Base-by-base conservation (phyloP, 2,113 vertebrate species). In the Anguilla rostrata region DNA sequence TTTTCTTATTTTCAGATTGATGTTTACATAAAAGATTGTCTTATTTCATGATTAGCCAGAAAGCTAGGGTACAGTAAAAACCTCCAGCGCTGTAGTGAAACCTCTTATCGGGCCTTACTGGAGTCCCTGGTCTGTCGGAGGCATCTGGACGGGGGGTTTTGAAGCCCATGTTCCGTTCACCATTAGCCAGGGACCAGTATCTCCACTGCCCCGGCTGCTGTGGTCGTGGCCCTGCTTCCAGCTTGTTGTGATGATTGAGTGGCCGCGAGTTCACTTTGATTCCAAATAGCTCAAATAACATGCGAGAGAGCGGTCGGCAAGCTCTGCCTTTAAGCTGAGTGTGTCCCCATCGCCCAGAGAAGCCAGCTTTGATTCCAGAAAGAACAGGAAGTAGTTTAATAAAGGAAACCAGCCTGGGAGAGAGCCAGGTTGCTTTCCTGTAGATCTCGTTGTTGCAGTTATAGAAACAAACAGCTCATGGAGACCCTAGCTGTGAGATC, bases 341-440 rank as follows among this genome's bases (percentile, higher is more conserved):
- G 87, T 56, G n/a, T 53, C 81, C 71, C 83, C 87, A 83, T 39
- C 89, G 66, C 81, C 83, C 83, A 88, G 82, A 84, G 84, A 89
- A 82, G 83, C 83, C 87, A 86, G 78, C 87, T 87, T 84, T 93
- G 92, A 90, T 85, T 91, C 91, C 92, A 41, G 92, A 83, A 87
- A 87, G 86, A 90, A 89, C 89, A 95, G 94, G 93, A 94, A 95
- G 89, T 88, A 86, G 88, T 92, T 88, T 86, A 89, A 90, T 88
- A 86, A 82, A 91, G 92, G 90, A 94, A 93, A 92, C 91, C 78
- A 89, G 89, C 83, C 86, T 90, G 88, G 92, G 86, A 88, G 87
- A 81, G 90, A 89, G 90, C 91, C 90, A 90, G 92, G 86, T 89
- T 88, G 90, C 89, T 88, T 94, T 95, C 91, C 93, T 92, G 91